Conservation (phyloP, 1,140 invertebrate genomes). For the Drosophila nigromelanica region DNA sequence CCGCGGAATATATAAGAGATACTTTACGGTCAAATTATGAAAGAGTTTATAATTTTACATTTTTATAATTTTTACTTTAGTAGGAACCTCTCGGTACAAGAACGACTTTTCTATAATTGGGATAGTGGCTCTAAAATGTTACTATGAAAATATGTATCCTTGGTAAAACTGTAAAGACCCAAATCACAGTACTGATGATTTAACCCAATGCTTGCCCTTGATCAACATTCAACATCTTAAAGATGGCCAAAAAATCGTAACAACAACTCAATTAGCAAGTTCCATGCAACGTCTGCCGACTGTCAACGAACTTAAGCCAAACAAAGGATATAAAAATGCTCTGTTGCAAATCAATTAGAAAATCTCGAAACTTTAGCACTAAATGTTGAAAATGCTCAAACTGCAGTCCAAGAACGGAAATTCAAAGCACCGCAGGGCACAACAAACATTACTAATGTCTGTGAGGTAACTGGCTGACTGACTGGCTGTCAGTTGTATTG, state of each 20-base stretch:
- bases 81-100: no score
- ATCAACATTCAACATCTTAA: conserved; percentile 7
- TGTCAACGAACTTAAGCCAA: conserved; percentile 24
- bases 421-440: not conserved
- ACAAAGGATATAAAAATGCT: conserved; percentile 40
- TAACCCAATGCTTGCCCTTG: not conserved
- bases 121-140: no score
- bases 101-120: no score
- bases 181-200: no score
- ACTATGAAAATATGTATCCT: no score
- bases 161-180: no score
- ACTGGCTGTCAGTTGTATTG: conserved; percentile 78
- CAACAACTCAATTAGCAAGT: conserved; percentile 26
- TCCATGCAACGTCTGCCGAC: conserved; percentile 12
- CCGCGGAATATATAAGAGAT: no score
- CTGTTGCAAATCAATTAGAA: conserved; percentile 68
- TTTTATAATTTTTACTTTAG: no score
- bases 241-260: not conserved
- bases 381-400: conserved; percentile 46
- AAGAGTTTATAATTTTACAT: no score
- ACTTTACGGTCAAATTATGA: no score
- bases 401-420: conserved; percentile 20
- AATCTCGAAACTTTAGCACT: conserved; percentile 46
- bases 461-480: conserved; percentile 47
- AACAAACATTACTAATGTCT: conserved; percentile 62